Percentiles rank a stretch among this genome's conserved stretches.
phyloP scores from a whole-genome alignment of 2,797 vertebrate genomes.

The Lateolabrax maculatus region DNA sequence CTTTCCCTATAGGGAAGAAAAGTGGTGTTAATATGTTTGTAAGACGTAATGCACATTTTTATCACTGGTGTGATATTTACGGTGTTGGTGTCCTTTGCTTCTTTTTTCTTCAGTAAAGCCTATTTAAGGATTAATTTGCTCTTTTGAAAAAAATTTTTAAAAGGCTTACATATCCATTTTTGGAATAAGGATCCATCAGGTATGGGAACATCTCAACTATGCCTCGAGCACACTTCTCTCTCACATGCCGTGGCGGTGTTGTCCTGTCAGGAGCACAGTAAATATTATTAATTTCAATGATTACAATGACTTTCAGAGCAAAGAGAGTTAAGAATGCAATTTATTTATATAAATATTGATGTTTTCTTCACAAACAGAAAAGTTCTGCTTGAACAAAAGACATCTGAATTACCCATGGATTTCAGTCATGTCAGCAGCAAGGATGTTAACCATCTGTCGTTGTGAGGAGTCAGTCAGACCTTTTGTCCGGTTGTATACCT shows the following conservation, averaged over 20 bases:
- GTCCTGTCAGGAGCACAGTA: not conserved
- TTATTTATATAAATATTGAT: not conserved
- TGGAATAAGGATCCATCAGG: constrained; percentile 25
- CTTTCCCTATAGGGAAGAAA: too few relatives aligned
- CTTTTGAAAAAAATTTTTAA: too few relatives aligned
- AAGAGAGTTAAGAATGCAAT: not conserved
- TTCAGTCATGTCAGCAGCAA: constrained; percentile 27
- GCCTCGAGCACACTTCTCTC: constrained; percentile 15
- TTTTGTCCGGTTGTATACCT: constrained; percentile 7
- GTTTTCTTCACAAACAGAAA: not conserved
- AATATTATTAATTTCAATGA: not conserved
- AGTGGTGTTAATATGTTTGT: too few relatives aligned
- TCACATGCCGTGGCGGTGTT: constrained; percentile 8
- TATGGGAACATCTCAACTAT: constrained; percentile 22
- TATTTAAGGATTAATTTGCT: too few relatives aligned
- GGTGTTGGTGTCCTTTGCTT: too few relatives aligned
- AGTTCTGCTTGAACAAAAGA: not conserved
- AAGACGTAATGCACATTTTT: too few relatives aligned
- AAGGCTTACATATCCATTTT: constrained; percentile 31
- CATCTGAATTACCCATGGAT: constrained; percentile 8
- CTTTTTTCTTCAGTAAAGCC: too few relatives aligned
- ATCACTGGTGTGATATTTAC: too few relatives aligned
- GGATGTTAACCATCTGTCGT: constrained; percentile 20
- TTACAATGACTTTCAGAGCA: not conserved
- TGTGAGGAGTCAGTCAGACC: constrained; percentile 18